A percentile compares a stretch with the other conserved stretches of the same genome.
Conservation (phyloP, 2,797 vertebrate genomes). For the Lophius americanus region DNA sequence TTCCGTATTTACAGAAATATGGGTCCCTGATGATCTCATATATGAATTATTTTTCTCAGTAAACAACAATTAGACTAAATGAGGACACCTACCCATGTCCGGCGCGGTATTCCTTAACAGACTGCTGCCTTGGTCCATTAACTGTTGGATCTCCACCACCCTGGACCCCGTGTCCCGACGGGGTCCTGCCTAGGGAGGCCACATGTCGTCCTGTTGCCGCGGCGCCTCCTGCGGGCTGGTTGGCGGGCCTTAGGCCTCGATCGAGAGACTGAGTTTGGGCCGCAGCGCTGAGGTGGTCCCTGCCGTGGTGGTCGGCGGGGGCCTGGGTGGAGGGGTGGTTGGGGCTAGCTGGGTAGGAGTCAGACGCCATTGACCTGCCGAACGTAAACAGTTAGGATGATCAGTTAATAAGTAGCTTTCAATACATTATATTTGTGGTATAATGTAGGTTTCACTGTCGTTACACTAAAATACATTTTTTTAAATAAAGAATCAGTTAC, state of each 20-base stretch:
- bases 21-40: too few species aligned
- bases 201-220: conserved; percentile 71
- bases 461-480: too few species aligned
- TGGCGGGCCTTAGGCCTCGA: conserved; percentile 81
- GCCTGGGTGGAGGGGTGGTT: conserved; percentile 86
- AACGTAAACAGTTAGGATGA: neutral
- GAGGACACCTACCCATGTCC: conserved; percentile 56
- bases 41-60: neutral
- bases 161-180: conserved; percentile 80
- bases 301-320: conserved; percentile 72
- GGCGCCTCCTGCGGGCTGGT: conserved; percentile 67
- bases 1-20: too few species aligned
- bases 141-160: conserved; percentile 81
- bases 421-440: too few species aligned
- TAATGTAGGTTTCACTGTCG: too few species aligned
- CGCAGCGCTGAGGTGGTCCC: conserved; percentile 82
- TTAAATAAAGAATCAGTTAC: too few species aligned
- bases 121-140: conserved; percentile 88
- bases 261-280: conserved; percentile 85
- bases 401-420: neutral
- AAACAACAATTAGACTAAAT: neutral
- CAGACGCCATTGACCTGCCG: conserved; percentile 86
- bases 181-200: conserved; percentile 84
- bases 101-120: conserved; percentile 88
- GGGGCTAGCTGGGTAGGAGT: conserved; percentile 90